Conservation (phyloP, 2,113 vertebrate species). For the Furnarius figulus region DNA sequence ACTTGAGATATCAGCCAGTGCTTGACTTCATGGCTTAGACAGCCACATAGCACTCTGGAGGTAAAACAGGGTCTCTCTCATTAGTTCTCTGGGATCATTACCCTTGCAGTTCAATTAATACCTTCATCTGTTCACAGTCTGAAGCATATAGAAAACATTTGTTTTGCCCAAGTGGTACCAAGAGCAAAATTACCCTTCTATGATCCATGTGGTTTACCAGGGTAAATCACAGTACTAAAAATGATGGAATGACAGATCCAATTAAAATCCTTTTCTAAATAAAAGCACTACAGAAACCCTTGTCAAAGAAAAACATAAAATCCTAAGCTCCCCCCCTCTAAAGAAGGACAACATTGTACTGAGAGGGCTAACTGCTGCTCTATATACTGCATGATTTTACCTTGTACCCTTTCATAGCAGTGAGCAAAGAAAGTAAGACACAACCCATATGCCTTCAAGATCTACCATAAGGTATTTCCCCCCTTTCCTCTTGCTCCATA, state of each 20-base stretch:
- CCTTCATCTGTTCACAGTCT: not conserved
- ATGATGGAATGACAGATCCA: slow-evolving; percentile 6
- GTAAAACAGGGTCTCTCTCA: not conserved
- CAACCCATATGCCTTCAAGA: not conserved
- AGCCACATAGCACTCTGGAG: not conserved
- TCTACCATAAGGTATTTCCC: not conserved
- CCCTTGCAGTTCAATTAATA: not conserved
- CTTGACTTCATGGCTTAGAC: not conserved
- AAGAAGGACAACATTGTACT: not conserved
- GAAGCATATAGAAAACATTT: not conserved
- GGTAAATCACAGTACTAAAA: not conserved
- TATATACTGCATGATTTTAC: not conserved
- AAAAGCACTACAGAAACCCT: not conserved
- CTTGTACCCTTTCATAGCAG: not conserved
- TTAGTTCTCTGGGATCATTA: not conserved
- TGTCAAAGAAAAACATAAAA: not conserved
- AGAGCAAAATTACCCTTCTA: not conserved
- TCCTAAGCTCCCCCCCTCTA: not conserved
- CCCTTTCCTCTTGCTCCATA: not conserved
- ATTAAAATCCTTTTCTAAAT: not conserved
- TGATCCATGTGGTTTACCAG: slow-evolving; percentile 10
- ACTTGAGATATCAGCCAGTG: not conserved
- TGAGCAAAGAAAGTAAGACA: not conserved
- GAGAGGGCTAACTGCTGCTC: not conserved
- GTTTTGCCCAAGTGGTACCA: not conserved